Conservation (phyloP, 2,888 invertebrate species). For the Taphrorychus bicolor region DNA sequence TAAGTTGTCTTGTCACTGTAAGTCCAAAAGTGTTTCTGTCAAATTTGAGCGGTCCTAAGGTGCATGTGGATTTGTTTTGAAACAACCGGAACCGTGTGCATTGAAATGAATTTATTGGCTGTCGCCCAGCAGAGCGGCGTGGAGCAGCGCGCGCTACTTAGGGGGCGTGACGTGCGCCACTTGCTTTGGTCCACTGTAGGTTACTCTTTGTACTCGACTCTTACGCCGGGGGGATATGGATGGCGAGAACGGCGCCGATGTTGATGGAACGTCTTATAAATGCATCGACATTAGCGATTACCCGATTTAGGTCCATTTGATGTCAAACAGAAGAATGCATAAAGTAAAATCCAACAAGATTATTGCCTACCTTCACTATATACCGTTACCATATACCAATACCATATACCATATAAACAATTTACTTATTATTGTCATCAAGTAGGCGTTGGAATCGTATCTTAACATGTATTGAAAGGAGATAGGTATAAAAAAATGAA, state of each 20-base stretch:
- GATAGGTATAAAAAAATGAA: too few species aligned
- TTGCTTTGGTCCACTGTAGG: slow-evolving; percentile 55
- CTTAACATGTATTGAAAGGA: too few species aligned
- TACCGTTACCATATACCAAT: too few species aligned
- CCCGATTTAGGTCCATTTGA: background rate
- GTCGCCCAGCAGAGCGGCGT: slow-evolving; percentile 51
- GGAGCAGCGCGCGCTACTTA: slow-evolving; percentile 4
- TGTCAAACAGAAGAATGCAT: background rate
- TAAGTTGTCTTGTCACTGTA: slow-evolving; percentile 24
- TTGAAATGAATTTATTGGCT: slow-evolving; percentile 60
- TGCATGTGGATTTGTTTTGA: slow-evolving; percentile 62
- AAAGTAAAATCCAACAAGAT: too few species aligned
- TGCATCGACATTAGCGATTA: too few species aligned
- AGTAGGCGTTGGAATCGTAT: too few species aligned
- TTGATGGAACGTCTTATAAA: too few species aligned
- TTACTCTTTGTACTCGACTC: too few species aligned
- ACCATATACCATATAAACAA: too few species aligned
- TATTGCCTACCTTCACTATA: too few species aligned
- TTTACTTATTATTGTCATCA: too few species aligned
- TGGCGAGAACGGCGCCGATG: background rate
- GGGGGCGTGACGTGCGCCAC: slow-evolving; percentile 42
- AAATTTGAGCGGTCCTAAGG: slow-evolving; percentile 46
- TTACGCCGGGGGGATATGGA: background rate
- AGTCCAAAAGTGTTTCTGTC: slow-evolving; percentile 42
- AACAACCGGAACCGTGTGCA: slow-evolving; percentile 60